Conservation (phyloP, 37 sponge, comb jelly and placozoan genomes). For the Agelas oroides region DNA sequence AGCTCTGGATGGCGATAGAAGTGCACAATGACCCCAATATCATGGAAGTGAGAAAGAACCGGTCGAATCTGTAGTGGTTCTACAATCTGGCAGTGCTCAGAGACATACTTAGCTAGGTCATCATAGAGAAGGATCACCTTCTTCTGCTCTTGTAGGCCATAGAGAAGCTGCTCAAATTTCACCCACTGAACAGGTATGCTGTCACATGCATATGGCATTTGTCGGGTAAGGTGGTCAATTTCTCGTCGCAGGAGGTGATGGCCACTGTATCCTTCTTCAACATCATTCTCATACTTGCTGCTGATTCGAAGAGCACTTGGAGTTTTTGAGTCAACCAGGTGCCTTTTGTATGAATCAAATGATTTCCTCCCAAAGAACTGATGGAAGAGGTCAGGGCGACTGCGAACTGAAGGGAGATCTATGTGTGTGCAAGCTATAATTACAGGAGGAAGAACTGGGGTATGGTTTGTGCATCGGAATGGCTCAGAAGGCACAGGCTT, state of each 20-base stretch:
- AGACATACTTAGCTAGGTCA: constrained; percentile 49
- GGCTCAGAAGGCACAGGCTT: constrained; percentile 40
- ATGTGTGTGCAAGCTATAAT: constrained; percentile 56
- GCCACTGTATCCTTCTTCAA: constrained; percentile 22
- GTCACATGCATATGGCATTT: constrained; percentile 68
- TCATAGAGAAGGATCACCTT: constrained; percentile 61
- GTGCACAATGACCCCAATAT: constrained; percentile 62
- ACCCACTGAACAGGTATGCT: constrained; percentile 79
- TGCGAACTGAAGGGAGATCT: background rate
- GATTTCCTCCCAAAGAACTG: constrained; percentile 42
- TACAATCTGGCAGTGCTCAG: constrained; percentile 56
- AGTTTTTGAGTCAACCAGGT: constrained; percentile 40
- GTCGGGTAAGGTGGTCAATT: constrained; percentile 72
- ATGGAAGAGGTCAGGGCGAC: constrained; percentile 18
- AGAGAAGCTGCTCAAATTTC: constrained; percentile 74
- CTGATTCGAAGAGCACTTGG: constrained; percentile 55
- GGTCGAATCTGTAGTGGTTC: constrained; percentile 68
- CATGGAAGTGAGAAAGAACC: constrained; percentile 66
- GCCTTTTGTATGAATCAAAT: constrained; percentile 41
- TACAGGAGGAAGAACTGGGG: constrained; percentile 67
- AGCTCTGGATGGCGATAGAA: constrained; percentile 72
- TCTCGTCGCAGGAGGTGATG: constrained; percentile 74
- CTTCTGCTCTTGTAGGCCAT: constrained; percentile 73
- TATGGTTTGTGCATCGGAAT: constrained; percentile 32
- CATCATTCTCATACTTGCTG: constrained; percentile 48